phyloP scores from a whole-genome alignment of 2,113 vertebrate genomes.

The Platichthys stellatus region DNA sequence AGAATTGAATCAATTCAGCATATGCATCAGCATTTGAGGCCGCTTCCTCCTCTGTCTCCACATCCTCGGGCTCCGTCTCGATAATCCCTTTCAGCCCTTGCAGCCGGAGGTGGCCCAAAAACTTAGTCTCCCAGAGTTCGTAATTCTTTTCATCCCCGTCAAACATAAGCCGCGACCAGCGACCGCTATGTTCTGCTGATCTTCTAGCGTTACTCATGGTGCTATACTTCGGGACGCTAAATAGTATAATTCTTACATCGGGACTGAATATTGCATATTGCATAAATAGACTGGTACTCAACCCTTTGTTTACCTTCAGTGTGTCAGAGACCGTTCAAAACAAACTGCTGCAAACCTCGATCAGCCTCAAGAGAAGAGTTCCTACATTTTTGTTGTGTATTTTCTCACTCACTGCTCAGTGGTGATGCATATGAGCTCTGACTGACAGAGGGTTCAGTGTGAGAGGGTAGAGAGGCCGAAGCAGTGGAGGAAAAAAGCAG shows the following conservation, averaged over 20 bases:
- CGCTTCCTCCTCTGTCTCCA: too few relatives aligned
- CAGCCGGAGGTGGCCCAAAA: too few relatives aligned
- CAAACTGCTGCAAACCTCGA: not conserved
- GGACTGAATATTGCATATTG: not conserved
- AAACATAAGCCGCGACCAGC: too few relatives aligned
- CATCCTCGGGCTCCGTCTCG: too few relatives aligned
- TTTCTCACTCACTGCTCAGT: not conserved
- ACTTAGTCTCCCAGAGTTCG: too few relatives aligned
- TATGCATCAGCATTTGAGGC: too few relatives aligned
- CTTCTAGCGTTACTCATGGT: too few relatives aligned
- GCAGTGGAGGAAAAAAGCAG: not conserved
- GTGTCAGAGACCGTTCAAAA: not conserved
- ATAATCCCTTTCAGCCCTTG: too few relatives aligned
- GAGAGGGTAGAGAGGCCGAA: not conserved
- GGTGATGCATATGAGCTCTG: conserved; percentile 62
- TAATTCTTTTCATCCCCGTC: too few relatives aligned
- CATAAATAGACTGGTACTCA: not conserved
- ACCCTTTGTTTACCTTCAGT: not conserved
- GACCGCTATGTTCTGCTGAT: too few relatives aligned
- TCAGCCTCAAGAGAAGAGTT: not conserved
- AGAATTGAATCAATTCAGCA: too few relatives aligned
- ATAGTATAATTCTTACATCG: not conserved
- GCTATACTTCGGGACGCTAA: too few relatives aligned
- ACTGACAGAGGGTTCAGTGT: conserved; percentile 33
- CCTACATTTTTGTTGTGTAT: conserved; percentile 12